Base-by-base conservation (phyloP, 2,888 invertebrate species). In the Lordiphosa andalusiaca region DNA sequence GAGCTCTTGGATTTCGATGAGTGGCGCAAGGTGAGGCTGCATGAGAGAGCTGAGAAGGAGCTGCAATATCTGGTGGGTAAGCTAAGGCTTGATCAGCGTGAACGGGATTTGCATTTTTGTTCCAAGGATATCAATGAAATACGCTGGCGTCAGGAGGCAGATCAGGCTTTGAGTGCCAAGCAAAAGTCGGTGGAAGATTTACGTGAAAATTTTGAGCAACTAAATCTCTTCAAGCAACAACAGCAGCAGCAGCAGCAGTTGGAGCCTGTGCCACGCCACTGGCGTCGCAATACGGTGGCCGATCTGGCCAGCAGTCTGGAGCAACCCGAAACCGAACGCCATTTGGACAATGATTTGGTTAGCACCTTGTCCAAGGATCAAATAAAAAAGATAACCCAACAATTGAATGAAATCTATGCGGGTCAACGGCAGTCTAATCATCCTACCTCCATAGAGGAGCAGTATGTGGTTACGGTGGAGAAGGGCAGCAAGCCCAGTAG, bases 181-280 rank as follows among this genome's bases (percentile, higher is more conserved):
- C 95, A 96, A 87, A 94, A 95, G 85, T 96, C 97, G 0, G 95
- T 97, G 0, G 95, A 95, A 88, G 95, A 97, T 88, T 91, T 97
- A 7, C 93, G 94, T 75, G 93, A 94, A 65, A 93, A 93, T 78
- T 95, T 95, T 77, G 93, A 93, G 82, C 93, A 92, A 82, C 90
- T 93, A 56, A 90, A 92, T 47, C 90, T 91, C 10, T 91, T 91
- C 71, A 90, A 89, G 87, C 46, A 71, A 55, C 53, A 67, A 86
- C 95, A n/a, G n/a, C n/a, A 95, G 84, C 65, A 65, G 1, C 16
- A 67, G 86, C 95, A 95, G 84, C 65, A 65, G 0, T 13, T 52
- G 42, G 62, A 77, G 13, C 67, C 71, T 0, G 62, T 58, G 6
- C 74, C 54, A 37, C 78, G 82, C 7, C 90, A 95, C 23, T 96